Evolutionary conservation across 2,888 invertebrate genomes (phyloP).

Genomic region (Cataglyphis altisquamis): DNA sequence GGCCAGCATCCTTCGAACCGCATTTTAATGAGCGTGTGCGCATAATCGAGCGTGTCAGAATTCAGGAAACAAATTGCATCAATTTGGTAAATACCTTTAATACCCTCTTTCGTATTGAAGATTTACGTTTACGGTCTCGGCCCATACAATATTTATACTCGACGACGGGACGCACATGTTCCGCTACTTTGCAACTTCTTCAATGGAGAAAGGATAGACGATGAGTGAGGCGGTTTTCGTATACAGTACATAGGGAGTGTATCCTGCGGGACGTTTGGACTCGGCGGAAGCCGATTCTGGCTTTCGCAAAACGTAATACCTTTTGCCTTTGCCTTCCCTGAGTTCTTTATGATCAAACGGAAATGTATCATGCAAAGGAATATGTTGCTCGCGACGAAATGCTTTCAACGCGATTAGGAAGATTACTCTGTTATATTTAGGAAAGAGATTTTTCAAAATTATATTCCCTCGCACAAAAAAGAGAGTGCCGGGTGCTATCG

Average conservation of each 20-base stretch:
- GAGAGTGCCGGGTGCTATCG: too few species aligned
- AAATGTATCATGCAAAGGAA: slow-evolving; percentile 45
- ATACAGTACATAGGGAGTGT: not conserved
- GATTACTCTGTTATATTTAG: slow-evolving; percentile 19
- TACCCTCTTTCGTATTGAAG: slow-evolving; percentile 48
- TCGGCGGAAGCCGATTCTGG: slow-evolving; percentile 13
- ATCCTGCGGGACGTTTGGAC: slow-evolving; percentile 34
- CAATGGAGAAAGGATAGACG: slow-evolving; percentile 24
- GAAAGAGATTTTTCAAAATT: slow-evolving; percentile 15
- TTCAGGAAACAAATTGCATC: slow-evolving; percentile 64
- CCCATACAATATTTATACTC: slow-evolving; percentile 67
- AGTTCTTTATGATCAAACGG: slow-evolving; percentile 41
- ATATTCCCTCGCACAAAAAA: not conserved
- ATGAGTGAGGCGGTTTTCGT: not conserved
- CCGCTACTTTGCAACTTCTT: slow-evolving; percentile 29
- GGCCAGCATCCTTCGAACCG: slow-evolving; percentile 14
- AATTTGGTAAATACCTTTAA: slow-evolving; percentile 75
- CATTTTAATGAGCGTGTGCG: slow-evolving; percentile 53
- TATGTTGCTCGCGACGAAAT: slow-evolving; percentile 31
- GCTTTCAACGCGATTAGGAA: slow-evolving; percentile 45
- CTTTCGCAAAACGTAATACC: slow-evolving; percentile 21
- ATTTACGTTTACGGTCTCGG: slow-evolving; percentile 56
- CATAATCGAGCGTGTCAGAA: slow-evolving; percentile 53
- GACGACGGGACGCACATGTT: slow-evolving; percentile 32
- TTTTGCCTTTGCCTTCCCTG: slow-evolving; percentile 52